A percentile compares a stretch with the other conserved stretches of the same genome.
phyloP scores from a whole-genome alignment of 2,113 vertebrate species.

The Loxodonta africana region DNA sequence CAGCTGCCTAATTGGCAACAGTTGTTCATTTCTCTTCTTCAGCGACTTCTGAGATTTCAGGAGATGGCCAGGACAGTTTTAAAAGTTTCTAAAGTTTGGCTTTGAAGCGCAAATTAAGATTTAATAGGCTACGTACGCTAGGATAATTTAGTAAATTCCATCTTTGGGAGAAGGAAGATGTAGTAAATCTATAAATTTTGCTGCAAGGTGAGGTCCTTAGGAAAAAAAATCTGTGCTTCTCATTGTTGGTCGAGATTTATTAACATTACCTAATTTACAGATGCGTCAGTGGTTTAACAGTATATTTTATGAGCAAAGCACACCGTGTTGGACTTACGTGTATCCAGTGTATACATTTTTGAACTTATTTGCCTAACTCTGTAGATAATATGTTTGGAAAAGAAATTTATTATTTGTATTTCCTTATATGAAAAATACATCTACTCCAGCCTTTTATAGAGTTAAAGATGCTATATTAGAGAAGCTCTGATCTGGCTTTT shows the following conservation, averaged over 20 bases:
- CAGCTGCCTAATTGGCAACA: rapidly evolving
- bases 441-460: background rate
- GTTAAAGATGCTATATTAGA: background rate
- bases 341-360: background rate
- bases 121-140: background rate
- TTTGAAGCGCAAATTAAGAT: constrained; percentile 46
- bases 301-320: background rate
- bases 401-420: constrained; percentile 18
- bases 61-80: background rate
- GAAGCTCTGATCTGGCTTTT: background rate
- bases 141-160: constrained; percentile 24
- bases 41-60: background rate
- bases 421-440: background rate
- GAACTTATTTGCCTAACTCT: constrained; percentile 24
- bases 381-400: background rate
- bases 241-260: background rate
- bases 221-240: background rate
- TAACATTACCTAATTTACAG: background rate
- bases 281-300: background rate
- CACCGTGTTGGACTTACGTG: background rate
- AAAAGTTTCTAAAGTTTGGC: background rate
- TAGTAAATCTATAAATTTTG: background rate
- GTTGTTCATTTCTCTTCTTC: background rate
- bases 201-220: background rate
- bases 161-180: background rate